Conservation (phyloP, 1,140 invertebrate species). For the Pararge aegeria region DNA sequence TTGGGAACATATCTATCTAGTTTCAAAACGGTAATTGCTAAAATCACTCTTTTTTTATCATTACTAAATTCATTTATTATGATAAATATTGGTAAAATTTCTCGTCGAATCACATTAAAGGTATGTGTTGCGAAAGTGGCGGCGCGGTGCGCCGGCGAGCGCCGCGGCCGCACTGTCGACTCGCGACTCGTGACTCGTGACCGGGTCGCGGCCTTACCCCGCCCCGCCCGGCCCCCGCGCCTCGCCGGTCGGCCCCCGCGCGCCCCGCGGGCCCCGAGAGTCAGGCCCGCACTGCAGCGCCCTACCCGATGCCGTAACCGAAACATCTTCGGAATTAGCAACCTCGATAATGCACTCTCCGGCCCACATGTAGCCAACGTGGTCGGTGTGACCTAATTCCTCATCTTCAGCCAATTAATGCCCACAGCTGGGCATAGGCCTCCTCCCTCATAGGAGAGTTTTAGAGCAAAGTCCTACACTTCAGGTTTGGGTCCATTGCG, state of each 20-base stretch:
- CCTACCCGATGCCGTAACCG: conserved; percentile 70
- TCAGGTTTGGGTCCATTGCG: too few species aligned
- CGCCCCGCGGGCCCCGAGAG: conserved; percentile 24
- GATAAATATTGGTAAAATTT: conserved; percentile 6
- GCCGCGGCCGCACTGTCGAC: conserved; percentile 68
- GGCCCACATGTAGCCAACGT: conserved; percentile 12
- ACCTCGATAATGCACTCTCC: conserved; percentile 66
- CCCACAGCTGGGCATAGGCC: too few species aligned
- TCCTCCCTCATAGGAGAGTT: too few species aligned
- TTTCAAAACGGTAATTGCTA: conserved; percentile 6
- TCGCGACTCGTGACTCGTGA: conserved; percentile 64
- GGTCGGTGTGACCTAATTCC: too few species aligned
- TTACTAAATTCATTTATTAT: conserved; percentile 12
- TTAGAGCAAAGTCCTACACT: too few species aligned
- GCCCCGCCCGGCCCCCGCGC: conserved; percentile 19
- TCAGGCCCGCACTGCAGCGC: conserved; percentile 69
- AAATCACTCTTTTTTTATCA: conserved; percentile 5
- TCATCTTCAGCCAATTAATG: too few species aligned
- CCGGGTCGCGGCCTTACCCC: conserved; percentile 59
- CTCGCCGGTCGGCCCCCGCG: conserved; percentile 25
- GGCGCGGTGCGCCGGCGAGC: conserved; percentile 57
- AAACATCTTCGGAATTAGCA: conserved; percentile 70
- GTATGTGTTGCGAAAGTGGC: not conserved
- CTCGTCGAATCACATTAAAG: not conserved
- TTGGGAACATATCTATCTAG: conserved; percentile 29